Conservation (phyloP, 2,888 invertebrate species). For the Eilema caniola region DNA sequence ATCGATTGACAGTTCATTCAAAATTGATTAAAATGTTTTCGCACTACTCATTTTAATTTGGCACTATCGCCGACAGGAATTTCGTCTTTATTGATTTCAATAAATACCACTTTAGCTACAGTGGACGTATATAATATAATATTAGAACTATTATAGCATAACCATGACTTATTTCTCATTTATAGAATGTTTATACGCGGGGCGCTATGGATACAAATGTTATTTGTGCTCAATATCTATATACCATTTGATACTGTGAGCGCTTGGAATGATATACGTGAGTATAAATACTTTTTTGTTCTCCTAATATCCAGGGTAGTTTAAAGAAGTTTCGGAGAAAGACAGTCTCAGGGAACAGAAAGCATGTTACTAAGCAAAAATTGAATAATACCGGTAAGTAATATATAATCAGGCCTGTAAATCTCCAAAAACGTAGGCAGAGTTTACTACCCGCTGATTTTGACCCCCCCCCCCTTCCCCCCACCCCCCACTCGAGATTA, state of each 20-base stretch:
- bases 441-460: too few relatives aligned
- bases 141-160: constrained; percentile 15
- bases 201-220: constrained; percentile 58
- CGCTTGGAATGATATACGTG: constrained; percentile 70
- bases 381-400: background rate
- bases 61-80: constrained; percentile 29
- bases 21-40: constrained; percentile 9
- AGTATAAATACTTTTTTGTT: constrained; percentile 48
- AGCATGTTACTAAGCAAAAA: background rate
- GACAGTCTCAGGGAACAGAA: background rate
- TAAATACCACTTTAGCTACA: constrained; percentile 32
- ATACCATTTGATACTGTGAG: constrained; percentile 59
- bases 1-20: background rate
- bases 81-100: constrained; percentile 35
- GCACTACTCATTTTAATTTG: constrained; percentile 9
- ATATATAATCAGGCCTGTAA: background rate
- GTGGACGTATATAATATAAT: constrained; percentile 12
- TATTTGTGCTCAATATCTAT: constrained; percentile 60
- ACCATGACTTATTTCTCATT: constrained; percentile 46
- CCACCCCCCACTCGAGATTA: too few relatives aligned
- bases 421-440: too few relatives aligned
- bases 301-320: background rate
- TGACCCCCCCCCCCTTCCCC: too few relatives aligned
- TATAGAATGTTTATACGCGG: constrained; percentile 63
- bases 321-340: background rate